Percentiles rank a stretch among this genome's conserved stretches.
These are phyloP conservation scores for Pionites leucogaster DNA, from an alignment of 2,113 vertebrate species.

Conservation along the genomic window DNA sequence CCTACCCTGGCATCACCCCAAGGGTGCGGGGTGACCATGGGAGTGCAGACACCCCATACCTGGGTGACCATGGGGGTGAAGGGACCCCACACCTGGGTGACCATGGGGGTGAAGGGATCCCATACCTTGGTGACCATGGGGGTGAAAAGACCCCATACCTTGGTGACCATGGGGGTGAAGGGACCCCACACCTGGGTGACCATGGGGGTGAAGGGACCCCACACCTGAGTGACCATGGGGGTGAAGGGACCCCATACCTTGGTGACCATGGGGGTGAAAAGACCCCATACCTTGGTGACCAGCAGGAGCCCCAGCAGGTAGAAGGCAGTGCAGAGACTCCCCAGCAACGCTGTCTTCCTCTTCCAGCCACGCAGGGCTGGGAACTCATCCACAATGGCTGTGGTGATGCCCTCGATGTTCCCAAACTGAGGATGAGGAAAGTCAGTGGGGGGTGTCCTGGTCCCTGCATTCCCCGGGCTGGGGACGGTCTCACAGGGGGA, in stretches of 20 bases:
- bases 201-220: no score
- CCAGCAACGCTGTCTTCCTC: constrained; percentile 72
- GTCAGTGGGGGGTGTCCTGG: not conserved
- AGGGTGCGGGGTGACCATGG: not conserved
- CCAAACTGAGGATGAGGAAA: constrained; percentile 75
- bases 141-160: constrained; percentile 34
- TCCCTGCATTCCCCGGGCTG: not conserved
- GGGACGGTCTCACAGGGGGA: not conserved
- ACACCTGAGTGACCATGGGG: no score
- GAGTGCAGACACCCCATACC: no score
- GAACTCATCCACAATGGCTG: constrained; percentile 88
- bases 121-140: no score
- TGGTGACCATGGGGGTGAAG: constrained; percentile 73
- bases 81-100: rapidly evolving
- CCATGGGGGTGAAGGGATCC: rapidly evolving
- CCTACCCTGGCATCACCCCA: no score
- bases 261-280: no score
- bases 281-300: constrained; percentile 79
- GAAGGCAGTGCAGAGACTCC: constrained; percentile 79
- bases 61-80: no score
- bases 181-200: no score
- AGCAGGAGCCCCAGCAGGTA: constrained; percentile 89
- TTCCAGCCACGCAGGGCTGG: constrained; percentile 77
- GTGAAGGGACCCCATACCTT: no score
- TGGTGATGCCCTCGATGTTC: constrained; percentile 86